These are phyloP conservation scores for Meda fulgida DNA, from an alignment of 2,797 vertebrate species.

Conservation along the genomic window DNA sequence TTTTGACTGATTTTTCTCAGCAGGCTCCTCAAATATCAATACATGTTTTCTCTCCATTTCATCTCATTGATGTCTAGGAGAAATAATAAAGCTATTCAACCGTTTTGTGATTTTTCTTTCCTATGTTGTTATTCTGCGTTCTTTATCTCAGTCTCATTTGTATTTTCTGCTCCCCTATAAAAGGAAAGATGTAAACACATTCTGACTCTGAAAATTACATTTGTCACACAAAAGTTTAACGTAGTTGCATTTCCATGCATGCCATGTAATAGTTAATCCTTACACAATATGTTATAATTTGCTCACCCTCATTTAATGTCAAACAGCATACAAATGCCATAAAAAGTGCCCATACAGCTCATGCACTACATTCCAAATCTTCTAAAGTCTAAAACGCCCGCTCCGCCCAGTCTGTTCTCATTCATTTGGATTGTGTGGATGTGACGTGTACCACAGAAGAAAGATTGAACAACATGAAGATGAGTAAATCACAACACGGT, in stretches of 20 bases:
- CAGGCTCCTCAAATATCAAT: background rate
- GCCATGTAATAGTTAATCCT: background rate
- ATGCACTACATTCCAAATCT: background rate
- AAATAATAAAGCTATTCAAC: background rate
- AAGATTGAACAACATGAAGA: background rate
- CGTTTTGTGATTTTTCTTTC: background rate
- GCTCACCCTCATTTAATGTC: background rate
- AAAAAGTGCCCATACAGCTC: background rate
- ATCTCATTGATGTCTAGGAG: background rate
- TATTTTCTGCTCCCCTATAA: background rate
- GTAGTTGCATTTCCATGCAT: background rate
- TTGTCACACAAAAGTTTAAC: background rate
- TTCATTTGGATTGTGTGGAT: background rate
- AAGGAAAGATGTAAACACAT: background rate
- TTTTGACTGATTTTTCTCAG: background rate
- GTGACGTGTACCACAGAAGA: background rate
- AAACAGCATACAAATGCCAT: background rate
- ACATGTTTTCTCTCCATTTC: background rate
- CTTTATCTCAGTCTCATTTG: background rate
- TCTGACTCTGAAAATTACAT: background rate
- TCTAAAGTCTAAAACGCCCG: background rate
- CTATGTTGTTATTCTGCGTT: background rate
- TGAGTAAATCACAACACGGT: background rate
- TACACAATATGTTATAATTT: background rate
- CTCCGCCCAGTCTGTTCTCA: background rate